Base-by-base conservation (phyloP, 2,113 vertebrate species). In the Felis chaus region DNA sequence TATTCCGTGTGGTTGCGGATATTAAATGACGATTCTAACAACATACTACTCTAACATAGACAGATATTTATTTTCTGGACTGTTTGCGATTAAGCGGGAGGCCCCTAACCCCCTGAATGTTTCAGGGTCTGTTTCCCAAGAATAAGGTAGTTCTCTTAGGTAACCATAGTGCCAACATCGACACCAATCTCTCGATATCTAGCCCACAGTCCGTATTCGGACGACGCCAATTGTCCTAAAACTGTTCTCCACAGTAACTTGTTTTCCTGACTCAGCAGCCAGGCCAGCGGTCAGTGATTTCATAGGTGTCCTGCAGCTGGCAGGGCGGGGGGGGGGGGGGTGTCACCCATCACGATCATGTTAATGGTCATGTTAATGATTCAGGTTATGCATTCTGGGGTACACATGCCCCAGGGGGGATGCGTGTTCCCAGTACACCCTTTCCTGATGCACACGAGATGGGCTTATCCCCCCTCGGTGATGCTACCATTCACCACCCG, bases 221-320 rank as follows among this genome's bases (percentile, higher is more conserved):
- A 66, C 3, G 8, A n/a, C 36, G 48, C 41, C 68, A 11, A 2
- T 14, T 55, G 29, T 55, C 76, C 36, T 16, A 14, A 4, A 10
- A 5, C 57, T 36, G 41, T 41, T 55, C n/a, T 55, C 55, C 21
- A 65, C 8, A 18, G 73, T 5, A 31, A 27, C 27, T 19, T 33
- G 25, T 29, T 50, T 29, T 50, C 57, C 57, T 29, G 69, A 36
- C 25, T 81, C n/a, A 36, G 76, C 23, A 5, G 53, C 36, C 31
- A 19, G 27, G 33, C 45, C 23, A 29, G 53, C 9, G 33, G 79
- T 14, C 55, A 74, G 66, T 74, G 7, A 65, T 25, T 39, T 33
- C 19, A 14, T 1, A 55, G n/a, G 23, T 9, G 8, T 2, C 45
- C 76, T 13, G 45, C n/a, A 8, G 0, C 7, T 3, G 18, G 7